Evolutionary conservation across 2,888 invertebrate species (phyloP).

Genomic region (Dasypogon diadema): DNA sequence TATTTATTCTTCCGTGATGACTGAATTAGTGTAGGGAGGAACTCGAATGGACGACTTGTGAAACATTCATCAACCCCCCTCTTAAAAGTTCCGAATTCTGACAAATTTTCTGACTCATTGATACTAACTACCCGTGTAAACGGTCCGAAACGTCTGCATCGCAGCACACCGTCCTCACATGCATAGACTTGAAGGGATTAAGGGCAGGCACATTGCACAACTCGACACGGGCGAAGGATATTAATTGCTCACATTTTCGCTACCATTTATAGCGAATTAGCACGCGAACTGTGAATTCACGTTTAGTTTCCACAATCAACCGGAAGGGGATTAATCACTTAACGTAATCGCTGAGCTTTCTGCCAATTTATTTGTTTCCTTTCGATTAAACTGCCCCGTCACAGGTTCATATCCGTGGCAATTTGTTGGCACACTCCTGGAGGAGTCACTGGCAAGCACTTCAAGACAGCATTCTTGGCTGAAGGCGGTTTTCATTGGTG

Average conservation of each 20-base stretch:
- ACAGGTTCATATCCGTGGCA: conserved; percentile 30
- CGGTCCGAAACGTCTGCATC: neutral
- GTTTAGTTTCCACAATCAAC: conserved; percentile 48
- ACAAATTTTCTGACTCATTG: neutral
- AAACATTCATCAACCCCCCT: neutral
- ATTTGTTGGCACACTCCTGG: conserved; percentile 13
- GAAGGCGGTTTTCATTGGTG: too few relatives aligned
- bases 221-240: conserved; percentile 27
- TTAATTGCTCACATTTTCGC: conserved; percentile 54
- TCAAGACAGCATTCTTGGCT: too few relatives aligned
- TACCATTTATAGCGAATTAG: conserved; percentile 53
- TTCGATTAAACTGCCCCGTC: conserved; percentile 41
- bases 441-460: neutral
- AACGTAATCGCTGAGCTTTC: conserved; percentile 49
- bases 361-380: conserved; percentile 52
- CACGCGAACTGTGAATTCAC: conserved; percentile 54
- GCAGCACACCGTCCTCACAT: neutral
- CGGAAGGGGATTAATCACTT: conserved; percentile 54
- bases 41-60: neutral
- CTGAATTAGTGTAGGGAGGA: conserved; percentile 6
- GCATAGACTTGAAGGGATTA: neutral
- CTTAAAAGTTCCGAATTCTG: neutral
- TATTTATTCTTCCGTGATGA: neutral
- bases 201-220: neutral
- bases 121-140: neutral